Evolutionary conservation across 2,888 invertebrate genomes (phyloP), one percentile per base, ranked within the genome.

Genomic region (Amphipoea oculea): DNA sequence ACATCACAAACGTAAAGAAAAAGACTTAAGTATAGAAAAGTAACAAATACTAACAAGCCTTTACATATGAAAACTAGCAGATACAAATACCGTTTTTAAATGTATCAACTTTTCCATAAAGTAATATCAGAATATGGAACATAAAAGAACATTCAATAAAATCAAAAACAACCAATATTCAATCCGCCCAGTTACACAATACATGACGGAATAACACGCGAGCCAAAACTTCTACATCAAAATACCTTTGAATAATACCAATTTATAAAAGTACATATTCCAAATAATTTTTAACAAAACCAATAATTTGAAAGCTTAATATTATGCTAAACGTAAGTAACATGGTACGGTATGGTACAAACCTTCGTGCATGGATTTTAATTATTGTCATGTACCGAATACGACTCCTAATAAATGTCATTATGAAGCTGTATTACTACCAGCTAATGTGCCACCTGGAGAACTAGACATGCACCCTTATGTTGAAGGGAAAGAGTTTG

Each of bases 341-440:
- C 95, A 91, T 84, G 96, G 96, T 88, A 96, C 96, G 93, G 96
- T 94, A 89, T 95, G 96, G 96, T 94, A 96, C 96, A 91, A 90
- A 84, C 89, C 90, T 96, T 96, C 96, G 96, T 96, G 96, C 96
- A 96, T 96, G 94, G 95, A 94, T 96, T 96, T 96, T 96, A 96
- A 96, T 96, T 96, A 96, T 96, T 96, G 93, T 96, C 96, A 96
- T 96, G 96, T 96, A 96, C 96, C 94, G 94, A 95, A 96, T 96
- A 96, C 96, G 95, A 92, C 94, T 95, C 93, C 96, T 96, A 96
- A 96, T 96, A 96, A 96, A 96, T 96, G 96, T 96, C 96, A 96
- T 96, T 96, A 96, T 95, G 95, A 96, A 94, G 93, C 94, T 94
- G 92, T 92, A 93, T 91, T 90, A 85, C 87, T 85, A 88, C 95